Percentiles rank a stretch among this genome's conserved stretches.
Evolutionary conservation across 2,888 invertebrate genomes (phyloP).

Genomic region (Latheticus oryzae): DNA sequence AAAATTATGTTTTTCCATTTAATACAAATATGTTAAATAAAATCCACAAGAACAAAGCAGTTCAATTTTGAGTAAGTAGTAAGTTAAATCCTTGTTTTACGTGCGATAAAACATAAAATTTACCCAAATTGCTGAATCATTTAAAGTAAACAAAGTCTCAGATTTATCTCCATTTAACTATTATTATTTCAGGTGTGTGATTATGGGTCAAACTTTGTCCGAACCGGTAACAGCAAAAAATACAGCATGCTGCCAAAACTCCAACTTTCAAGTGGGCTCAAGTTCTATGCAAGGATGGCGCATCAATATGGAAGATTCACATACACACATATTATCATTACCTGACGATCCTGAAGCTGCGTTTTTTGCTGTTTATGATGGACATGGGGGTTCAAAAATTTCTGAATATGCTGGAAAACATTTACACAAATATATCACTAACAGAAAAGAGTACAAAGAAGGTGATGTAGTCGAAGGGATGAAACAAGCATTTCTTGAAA

Average conservation of each 20-base stretch:
- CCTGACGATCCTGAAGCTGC: constrained; percentile 92
- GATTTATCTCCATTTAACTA: neutral
- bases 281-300: constrained; percentile 99
- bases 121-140: neutral
- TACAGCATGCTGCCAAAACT: constrained; percentile 83
- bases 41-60: constrained; percentile 24
- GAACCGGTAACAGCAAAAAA: constrained; percentile 95
- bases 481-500: constrained; percentile 80
- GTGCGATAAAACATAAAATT: too few species aligned
- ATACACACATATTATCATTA: constrained; percentile 92
- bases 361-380: constrained; percentile 98
- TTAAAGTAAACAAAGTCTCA: too few species aligned
- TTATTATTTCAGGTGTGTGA: constrained; percentile 37
- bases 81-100: neutral
- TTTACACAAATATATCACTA: constrained; percentile 91
- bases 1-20: constrained; percentile 28
- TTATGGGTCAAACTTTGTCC: constrained; percentile 97
- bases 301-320: constrained; percentile 99
- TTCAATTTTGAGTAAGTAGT: constrained; percentile 33
- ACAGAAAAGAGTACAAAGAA: constrained; percentile 83
- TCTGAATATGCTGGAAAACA: constrained; percentile 96
- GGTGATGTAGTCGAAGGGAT: constrained; percentile 89
- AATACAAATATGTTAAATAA: constrained; percentile 33
- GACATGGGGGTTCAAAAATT: constrained; percentile 81
- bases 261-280: constrained; percentile 84